These are phyloP conservation scores for Andrena hattorfiana DNA, from an alignment of 2,888 invertebrate genomes.

Conservation along the genomic window DNA sequence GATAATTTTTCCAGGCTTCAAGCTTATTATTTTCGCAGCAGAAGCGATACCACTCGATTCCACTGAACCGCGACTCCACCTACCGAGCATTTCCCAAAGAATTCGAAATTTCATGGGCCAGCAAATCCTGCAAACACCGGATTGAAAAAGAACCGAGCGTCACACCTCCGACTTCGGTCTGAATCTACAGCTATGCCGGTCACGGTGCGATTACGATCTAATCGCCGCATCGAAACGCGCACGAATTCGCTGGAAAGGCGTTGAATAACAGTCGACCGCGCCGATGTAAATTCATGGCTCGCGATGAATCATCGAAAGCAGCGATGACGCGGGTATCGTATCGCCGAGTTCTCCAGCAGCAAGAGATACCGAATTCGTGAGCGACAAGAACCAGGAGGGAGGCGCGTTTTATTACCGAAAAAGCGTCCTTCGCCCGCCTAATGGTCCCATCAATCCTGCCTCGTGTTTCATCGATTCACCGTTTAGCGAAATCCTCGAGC, in stretches of 20 bases:
- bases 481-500: constrained; percentile 28
- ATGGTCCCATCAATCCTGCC: constrained; percentile 23
- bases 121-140: too few relatives aligned
- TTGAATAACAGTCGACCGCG: neutral
- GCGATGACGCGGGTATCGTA: constrained; percentile 37
- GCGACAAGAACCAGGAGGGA: constrained; percentile 11
- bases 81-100: too few relatives aligned
- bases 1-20: too few relatives aligned
- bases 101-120: too few relatives aligned
- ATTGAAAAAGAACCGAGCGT: neutral
- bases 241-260: constrained; percentile 11
- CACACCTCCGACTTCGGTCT: neutral
- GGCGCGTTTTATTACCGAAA: constrained; percentile 19
- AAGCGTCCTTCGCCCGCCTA: constrained; percentile 14
- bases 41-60: too few relatives aligned
- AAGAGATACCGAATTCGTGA: constrained; percentile 22
- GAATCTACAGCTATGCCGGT: neutral
- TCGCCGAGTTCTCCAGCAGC: neutral
- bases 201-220: constrained; percentile 7
- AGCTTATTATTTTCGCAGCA: too few relatives aligned
- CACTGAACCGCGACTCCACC: too few relatives aligned
- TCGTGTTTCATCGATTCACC: constrained; percentile 15
- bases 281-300: constrained; percentile 14
- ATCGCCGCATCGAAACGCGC: neutral
- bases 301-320: constrained; percentile 40